These are phyloP conservation scores for Sorex maritimensis DNA, from an alignment of 2,797 vertebrate genomes.

Conservation along the genomic window DNA sequence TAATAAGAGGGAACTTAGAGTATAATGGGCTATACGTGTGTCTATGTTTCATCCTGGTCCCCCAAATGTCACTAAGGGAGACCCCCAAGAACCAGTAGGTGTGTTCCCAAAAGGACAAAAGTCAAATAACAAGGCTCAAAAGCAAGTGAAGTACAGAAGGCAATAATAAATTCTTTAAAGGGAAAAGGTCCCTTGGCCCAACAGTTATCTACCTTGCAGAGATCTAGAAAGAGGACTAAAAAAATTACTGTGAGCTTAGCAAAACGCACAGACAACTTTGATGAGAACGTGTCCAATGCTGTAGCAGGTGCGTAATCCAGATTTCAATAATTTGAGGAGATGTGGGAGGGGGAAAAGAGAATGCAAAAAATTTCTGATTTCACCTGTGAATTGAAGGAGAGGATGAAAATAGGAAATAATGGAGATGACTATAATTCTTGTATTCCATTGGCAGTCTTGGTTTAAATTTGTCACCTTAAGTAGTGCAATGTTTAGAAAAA, in stretches of 20 bases:
- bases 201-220: neutral
- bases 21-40: no score
- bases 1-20: no score
- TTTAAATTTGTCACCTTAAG: neutral
- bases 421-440: neutral
- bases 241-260: neutral
- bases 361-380: no score
- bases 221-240: neutral
- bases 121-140: no score
- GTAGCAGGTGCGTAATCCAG: neutral
- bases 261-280: neutral
- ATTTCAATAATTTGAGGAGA: neutral
- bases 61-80: no score
- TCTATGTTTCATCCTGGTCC: no score
- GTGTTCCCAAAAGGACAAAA: no score
- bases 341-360: neutral
- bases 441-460: neutral
- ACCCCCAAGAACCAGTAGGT: no score
- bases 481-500: neutral
- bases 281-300: neutral
- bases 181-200: no score
- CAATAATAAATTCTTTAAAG: neutral
- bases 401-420: neutral
- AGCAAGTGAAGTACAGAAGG: neutral
- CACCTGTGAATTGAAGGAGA: neutral